These are phyloP conservation scores for Neomonachus schauinslandi DNA, from an alignment of 2,113 vertebrate species.

Conservation along the genomic window DNA sequence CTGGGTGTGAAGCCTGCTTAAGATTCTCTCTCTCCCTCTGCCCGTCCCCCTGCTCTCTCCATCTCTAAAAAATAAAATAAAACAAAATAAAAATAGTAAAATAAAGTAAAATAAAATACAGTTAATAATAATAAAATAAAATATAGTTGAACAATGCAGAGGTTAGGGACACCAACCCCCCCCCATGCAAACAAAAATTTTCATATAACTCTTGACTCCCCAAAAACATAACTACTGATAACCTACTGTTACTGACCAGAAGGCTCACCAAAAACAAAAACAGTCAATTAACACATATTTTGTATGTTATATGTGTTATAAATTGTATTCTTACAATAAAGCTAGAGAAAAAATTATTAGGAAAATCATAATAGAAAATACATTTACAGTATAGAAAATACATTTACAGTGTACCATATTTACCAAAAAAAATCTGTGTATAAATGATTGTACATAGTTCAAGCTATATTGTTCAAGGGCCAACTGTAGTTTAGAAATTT, in stretches of 20 bases:
- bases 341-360: background rate
- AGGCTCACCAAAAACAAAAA: background rate
- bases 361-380: background rate
- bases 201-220: background rate
- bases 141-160: background rate
- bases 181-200: background rate
- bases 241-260: background rate
- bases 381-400: background rate
- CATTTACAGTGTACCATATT: background rate
- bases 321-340: background rate
- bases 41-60: background rate
- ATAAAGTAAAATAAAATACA: background rate
- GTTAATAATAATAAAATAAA: background rate
- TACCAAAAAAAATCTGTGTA: background rate
- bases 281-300: background rate
- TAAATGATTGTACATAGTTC: background rate
- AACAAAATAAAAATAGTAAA: background rate
- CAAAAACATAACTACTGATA: background rate
- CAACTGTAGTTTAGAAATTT: slow-evolving; percentile 1
- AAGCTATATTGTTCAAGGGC: background rate
- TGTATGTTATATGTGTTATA: background rate
- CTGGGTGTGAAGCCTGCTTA: background rate
- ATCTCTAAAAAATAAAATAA: background rate
- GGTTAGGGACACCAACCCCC: background rate
- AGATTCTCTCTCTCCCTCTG: background rate